phyloP scores from a whole-genome alignment of 2,797 vertebrate species.

The Lophotriccus pileatus region DNA sequence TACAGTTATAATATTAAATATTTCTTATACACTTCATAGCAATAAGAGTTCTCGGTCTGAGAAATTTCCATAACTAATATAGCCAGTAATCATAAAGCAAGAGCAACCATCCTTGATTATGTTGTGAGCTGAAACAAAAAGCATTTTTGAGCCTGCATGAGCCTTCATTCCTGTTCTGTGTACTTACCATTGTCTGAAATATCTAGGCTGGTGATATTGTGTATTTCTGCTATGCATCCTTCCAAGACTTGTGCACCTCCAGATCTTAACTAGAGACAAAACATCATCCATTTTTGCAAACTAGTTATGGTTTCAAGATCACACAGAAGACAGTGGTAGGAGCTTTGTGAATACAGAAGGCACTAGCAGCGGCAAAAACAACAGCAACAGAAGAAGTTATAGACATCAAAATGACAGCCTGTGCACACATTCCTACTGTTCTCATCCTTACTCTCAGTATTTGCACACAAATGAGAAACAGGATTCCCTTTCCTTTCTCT shows the following conservation, averaged over 20 bases:
- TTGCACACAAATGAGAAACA: neutral
- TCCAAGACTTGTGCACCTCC: constrained; percentile 97
- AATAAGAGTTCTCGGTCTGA: neutral
- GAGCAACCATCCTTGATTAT: neutral
- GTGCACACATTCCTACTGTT: neutral
- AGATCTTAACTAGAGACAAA: constrained; percentile 86
- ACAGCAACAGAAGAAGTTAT: constrained; percentile 1
- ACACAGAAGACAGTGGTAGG: neutral
- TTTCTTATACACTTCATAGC: neutral
- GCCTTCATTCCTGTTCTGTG: neutral
- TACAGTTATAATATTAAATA: neutral
- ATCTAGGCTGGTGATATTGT: constrained; percentile 94
- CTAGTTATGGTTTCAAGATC: neutral
- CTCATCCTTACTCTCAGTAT: neutral
- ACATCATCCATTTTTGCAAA: constrained; percentile 37
- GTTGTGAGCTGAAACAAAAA: neutral
- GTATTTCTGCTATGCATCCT: constrained; percentile 96
- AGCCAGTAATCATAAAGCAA: neutral
- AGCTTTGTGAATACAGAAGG: constrained; percentile 27
- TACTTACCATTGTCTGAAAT: constrained; percentile 95
- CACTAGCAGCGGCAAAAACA: neutral
- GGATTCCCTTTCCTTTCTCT: neutral
- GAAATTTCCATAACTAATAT: neutral
- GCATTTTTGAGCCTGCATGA: neutral
- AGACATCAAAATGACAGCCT: neutral